Base-by-base conservation (phyloP, 2,797 vertebrate genomes). In the Premnoplex brunnescens region DNA sequence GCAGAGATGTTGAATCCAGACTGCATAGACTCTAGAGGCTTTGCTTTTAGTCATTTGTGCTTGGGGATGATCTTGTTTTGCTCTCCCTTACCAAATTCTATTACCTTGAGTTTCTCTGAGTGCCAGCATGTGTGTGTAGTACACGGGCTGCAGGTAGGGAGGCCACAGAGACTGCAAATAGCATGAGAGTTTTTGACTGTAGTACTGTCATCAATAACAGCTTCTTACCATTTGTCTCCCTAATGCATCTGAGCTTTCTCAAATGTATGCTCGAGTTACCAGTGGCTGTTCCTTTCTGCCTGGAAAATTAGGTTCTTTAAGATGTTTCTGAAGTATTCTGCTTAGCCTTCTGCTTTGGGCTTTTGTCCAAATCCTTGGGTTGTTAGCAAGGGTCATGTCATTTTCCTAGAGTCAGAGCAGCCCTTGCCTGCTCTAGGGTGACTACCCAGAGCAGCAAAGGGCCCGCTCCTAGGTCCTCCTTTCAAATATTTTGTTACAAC, bases 21-120 rank as follows among this genome's bases (percentile, higher is more conserved):
- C 39, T 67, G 16, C 0, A 0, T 34, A n/a, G 36, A 15, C 20
- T 41, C 56, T 34, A 37, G 37, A 76, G 22, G 37, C 54, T 78
- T 71, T 62, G 11, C 22, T 85, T 88, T 69, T 62, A 41, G 21
- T 83, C 7, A 14, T 84, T 74, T 67, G 27, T 71, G 37, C 43
- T 84, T 75, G 21, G 5, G 30, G 16, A 28, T 78, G 69, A 59
- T 81, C 43, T 55, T 59, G 28, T n/a, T 88, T 90, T 90, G 22
- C 63, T 66, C 43, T 85, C 24, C 7, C 20, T 37, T 66, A 81
- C 4, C 32, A 59, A 58, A 55, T 67, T 89, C 34, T 64, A 2
- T 77, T 75, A 37, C 1, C 2, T 43, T 52, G 54, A 41, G 17
- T 60, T 85, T 92, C 66, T 74, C 49, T 85, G 59, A 7, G 46